Evolutionary conservation across 2,113 vertebrate genomes (phyloP).

Genomic region (Neofelis nebulosa): DNA sequence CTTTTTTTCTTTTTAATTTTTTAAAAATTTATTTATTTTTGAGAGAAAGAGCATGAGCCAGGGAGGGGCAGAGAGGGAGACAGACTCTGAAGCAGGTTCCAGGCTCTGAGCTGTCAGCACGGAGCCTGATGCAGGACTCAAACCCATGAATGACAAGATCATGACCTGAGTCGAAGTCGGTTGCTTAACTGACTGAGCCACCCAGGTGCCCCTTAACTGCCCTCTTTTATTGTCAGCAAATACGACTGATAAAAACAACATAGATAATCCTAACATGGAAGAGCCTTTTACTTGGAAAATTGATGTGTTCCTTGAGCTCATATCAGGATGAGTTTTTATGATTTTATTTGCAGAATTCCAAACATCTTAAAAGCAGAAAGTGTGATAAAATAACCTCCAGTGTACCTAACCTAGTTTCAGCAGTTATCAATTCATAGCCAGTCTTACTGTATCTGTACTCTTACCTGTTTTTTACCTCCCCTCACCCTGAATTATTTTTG

Average conservation of each 20-base stretch:
- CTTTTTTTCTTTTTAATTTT: neutral
- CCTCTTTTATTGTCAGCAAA: neutral
- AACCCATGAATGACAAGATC: too few relatives aligned
- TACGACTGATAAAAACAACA: neutral
- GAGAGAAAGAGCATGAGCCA: too few relatives aligned
- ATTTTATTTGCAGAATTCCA: slow-evolving; percentile 18
- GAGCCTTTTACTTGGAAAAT: neutral
- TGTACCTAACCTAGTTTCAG: neutral
- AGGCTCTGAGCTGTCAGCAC: too few relatives aligned
- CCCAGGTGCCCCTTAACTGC: neutral
- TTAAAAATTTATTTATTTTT: too few relatives aligned
- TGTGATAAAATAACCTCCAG: neutral
- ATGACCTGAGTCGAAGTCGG: too few relatives aligned
- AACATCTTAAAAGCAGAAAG: neutral
- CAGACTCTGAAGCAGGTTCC: too few relatives aligned
- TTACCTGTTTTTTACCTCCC: neutral
- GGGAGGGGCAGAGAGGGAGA: too few relatives aligned
- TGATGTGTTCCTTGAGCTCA: neutral
- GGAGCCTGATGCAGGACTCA: too few relatives aligned
- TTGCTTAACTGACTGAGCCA: too few relatives aligned
- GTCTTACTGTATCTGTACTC: neutral
- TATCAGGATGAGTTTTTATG: neutral
- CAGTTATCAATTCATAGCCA: neutral
- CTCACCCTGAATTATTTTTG: neutral
- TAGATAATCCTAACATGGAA: neutral